phyloP scores from a whole-genome alignment of 2,888 invertebrate genomes.

The Lasioglossum malachurum region DNA sequence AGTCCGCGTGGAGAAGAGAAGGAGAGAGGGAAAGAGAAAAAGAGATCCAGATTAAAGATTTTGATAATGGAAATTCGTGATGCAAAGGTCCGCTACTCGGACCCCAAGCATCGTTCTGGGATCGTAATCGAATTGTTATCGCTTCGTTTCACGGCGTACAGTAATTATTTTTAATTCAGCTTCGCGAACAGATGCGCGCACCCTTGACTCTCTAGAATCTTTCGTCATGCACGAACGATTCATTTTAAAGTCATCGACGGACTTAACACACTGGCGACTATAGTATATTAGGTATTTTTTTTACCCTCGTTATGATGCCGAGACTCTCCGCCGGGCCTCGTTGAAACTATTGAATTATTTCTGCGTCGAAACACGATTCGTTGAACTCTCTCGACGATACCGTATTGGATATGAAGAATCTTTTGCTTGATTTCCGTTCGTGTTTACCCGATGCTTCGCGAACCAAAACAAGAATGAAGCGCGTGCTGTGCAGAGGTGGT shows the following conservation, averaged over 20 bases:
- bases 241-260: slow-evolving; percentile 14
- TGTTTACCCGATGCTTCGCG: neutral
- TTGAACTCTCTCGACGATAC: slow-evolving; percentile 15
- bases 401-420: neutral
- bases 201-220: slow-evolving; percentile 39
- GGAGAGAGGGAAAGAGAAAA: slow-evolving; percentile 2
- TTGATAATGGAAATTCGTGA: slow-evolving; percentile 67
- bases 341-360: slow-evolving; percentile 41
- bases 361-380: slow-evolving; percentile 9
- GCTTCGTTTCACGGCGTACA: slow-evolving; percentile 47
- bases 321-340: neutral
- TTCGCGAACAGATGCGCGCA: slow-evolving; percentile 52
- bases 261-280: slow-evolving; percentile 25
- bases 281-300: neutral
- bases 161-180: slow-evolving; percentile 66
- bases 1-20: neutral
- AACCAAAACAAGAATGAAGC: neutral
- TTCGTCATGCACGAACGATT: slow-evolving; percentile 27
- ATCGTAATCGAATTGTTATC: slow-evolving; percentile 67
- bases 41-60: slow-evolving; percentile 65
- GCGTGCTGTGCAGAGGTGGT: neutral
- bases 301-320: neutral
- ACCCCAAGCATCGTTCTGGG: slow-evolving; percentile 45
- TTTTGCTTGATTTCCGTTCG: neutral
- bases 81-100: slow-evolving; percentile 43